phyloP scores from a whole-genome alignment of 2,888 invertebrate genomes.

The Drymonia ruficornis region DNA sequence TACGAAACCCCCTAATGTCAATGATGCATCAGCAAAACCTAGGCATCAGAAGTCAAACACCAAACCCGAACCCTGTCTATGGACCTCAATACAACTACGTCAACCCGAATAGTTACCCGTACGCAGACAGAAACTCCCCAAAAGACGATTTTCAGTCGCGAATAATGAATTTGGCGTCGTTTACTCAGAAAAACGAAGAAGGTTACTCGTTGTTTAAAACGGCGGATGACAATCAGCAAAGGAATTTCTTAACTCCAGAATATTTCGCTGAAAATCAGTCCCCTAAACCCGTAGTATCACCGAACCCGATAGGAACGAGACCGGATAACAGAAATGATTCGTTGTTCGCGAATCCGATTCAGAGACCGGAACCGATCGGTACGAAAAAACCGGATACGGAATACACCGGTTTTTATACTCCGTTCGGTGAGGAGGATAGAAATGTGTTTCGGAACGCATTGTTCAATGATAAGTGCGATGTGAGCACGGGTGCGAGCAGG shows the following conservation, averaged over 20 bases:
- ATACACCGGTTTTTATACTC: constrained; percentile 54
- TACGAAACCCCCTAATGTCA: constrained; percentile 89
- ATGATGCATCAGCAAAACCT: constrained; percentile 77
- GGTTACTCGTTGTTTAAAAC: constrained; percentile 76
- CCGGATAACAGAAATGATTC: constrained; percentile 57
- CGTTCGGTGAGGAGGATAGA: constrained; percentile 72
- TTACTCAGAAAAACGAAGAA: constrained; percentile 78
- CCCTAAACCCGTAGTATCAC: constrained; percentile 67
- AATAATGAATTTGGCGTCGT: constrained; percentile 73
- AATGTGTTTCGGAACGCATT: constrained; percentile 73
- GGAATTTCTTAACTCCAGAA: constrained; percentile 64
- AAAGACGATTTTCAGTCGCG: constrained; percentile 67
- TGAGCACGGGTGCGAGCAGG: constrained; percentile 28
- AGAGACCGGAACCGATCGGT: constrained; percentile 68
- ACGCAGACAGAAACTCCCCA: constrained; percentile 45
- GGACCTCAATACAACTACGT: constrained; percentile 63
- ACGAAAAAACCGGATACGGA: constrained; percentile 39
- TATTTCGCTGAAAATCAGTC: constrained; percentile 56
- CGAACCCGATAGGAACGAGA: constrained; percentile 74
- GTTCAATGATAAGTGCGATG: constrained; percentile 64
- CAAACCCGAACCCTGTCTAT: constrained; percentile 50
- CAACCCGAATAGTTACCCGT: constrained; percentile 58
- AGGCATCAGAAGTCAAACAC: constrained; percentile 53
- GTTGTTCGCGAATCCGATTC: constrained; percentile 62
- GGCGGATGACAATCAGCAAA: constrained; percentile 58